phyloP scores from a whole-genome alignment of 35 echinoderm and acorn worm genomes.

The Ophioderma brevispina region DNA sequence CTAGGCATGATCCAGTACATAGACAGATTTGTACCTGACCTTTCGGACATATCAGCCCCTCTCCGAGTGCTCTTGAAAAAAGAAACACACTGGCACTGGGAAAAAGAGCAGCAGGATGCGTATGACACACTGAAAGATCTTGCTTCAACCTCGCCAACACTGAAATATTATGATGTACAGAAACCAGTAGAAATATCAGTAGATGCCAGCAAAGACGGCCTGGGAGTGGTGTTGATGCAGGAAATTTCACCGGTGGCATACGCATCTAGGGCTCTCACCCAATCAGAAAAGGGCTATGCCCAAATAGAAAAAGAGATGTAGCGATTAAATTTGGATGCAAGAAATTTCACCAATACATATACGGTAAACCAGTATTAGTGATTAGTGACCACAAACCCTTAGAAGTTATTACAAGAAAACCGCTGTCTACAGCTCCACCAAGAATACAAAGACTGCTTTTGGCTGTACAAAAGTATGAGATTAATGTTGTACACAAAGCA shows the following conservation, averaged over 20 bases:
- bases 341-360: conserved; percentile 72
- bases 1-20: conserved; percentile 42
- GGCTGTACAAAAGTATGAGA: conserved; percentile 55
- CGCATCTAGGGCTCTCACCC: conserved; percentile 49
- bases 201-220: conserved; percentile 54
- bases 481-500: conserved; percentile 40
- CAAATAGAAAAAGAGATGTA: conserved; percentile 65
- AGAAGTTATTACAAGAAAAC: conserved; percentile 63
- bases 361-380: conserved; percentile 46
- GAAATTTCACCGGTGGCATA: conserved; percentile 50
- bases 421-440: conserved; percentile 47
- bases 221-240: conserved; percentile 41
- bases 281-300: conserved; percentile 41
- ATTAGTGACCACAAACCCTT: conserved; percentile 60
- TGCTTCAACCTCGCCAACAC: conserved; percentile 24
- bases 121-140: conserved; percentile 17
- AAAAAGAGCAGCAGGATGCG: background rate
- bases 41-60: conserved; percentile 17
- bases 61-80: conserved; percentile 12
- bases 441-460: conserved; percentile 54
- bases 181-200: conserved; percentile 27
- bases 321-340: conserved; percentile 59
- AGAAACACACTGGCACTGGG: conserved; percentile 25
- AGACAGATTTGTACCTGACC: conserved; percentile 18
- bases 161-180: conserved; percentile 43